Base-by-base conservation (phyloP, 2,113 vertebrate genomes). In the Nymphicus hollandicus region DNA sequence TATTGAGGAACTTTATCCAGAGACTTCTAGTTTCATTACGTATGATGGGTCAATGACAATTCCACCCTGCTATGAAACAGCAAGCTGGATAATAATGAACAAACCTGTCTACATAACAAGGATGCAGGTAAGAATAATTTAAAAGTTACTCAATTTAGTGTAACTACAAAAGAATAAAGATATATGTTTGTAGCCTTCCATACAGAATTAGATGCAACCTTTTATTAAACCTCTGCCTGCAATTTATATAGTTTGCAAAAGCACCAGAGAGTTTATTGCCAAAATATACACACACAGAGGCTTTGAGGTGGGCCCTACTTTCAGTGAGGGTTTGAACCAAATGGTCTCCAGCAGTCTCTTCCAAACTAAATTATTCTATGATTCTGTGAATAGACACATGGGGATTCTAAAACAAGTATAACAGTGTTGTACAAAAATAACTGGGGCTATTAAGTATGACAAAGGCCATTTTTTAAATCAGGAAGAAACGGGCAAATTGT, bases 81-180 rank as follows among this genome's bases (percentile, higher is more conserved):
- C 98, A 81, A 99, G 98, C 37, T 99, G 99, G 99, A 99, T 99
- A 96, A 98, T 99, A 97, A 99, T 99, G 99, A 99, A 99, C 97
- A 99, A 99, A 91, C 99, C 99, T 9, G 99, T 99, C 96, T 99
- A 99, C 89, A 99, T 99, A 96, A 99, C 99, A 70, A 98, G 99
- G 96, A 99, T 99, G 99, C 99, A 99, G 99, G 99, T 99, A 98
- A 98, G 95, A 87, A 41, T 15, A 58, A 72, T 37, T 25, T 23
- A 6, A 11, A 60, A 55, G 24, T 24, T 52, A 27, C 13, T 86
- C 4, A 0, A 1, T 83, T 39, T 56, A 20, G 10, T 27, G 37
- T 11, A n/a, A 5, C 9, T 28, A 50, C 16, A 74, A 68, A 89
- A 28, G 11, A 84, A 13, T 46, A 31, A 31, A 52, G 74, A 60